Evolutionary conservation across 1,140 invertebrate genomes (phyloP).

Genomic region (Drosophila nigrodunni): DNA sequence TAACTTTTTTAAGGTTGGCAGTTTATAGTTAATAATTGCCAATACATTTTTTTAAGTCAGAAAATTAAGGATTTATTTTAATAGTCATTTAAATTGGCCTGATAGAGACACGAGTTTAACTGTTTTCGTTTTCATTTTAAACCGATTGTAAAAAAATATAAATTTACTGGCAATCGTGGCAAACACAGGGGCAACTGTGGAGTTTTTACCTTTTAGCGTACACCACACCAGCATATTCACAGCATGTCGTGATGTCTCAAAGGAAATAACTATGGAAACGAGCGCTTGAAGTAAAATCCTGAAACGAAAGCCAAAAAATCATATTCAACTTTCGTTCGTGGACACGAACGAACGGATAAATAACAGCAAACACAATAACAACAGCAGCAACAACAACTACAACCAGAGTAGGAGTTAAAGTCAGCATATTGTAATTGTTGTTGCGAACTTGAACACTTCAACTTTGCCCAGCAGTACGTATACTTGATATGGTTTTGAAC

Average conservation of each 20-base stretch:
- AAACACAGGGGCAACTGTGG: too few relatives aligned
- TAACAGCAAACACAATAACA: conserved; percentile 17
- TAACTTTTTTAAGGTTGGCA: too few relatives aligned
- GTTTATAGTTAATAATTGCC: too few relatives aligned
- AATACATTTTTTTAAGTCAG: too few relatives aligned
- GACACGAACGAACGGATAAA: conserved; percentile 47
- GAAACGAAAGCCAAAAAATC: conserved; percentile 23
- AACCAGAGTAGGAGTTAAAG: conserved; percentile 10
- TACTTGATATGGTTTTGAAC: conserved; percentile 45
- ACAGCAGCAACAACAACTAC: conserved; percentile 1
- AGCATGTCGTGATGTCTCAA: conserved; percentile 27
- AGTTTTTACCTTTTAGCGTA: too few relatives aligned
- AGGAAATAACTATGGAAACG: conserved; percentile 49
- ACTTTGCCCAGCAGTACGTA: conserved; percentile 18
- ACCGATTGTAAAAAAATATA: too few relatives aligned
- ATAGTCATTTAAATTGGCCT: too few relatives aligned
- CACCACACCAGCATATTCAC: too few relatives aligned
- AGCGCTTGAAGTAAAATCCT: conserved; percentile 31
- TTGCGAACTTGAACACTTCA: conserved; percentile 20
- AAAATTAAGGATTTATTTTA: too few relatives aligned
- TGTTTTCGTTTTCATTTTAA: too few relatives aligned
- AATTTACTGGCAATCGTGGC: too few relatives aligned
- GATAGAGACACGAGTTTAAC: too few relatives aligned
- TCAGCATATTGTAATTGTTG: conserved; percentile 23
- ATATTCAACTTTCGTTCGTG: conserved; percentile 57